phyloP scores from a whole-genome alignment of 2,888 invertebrate genomes.

The Synanthedon formicaeformis region DNA sequence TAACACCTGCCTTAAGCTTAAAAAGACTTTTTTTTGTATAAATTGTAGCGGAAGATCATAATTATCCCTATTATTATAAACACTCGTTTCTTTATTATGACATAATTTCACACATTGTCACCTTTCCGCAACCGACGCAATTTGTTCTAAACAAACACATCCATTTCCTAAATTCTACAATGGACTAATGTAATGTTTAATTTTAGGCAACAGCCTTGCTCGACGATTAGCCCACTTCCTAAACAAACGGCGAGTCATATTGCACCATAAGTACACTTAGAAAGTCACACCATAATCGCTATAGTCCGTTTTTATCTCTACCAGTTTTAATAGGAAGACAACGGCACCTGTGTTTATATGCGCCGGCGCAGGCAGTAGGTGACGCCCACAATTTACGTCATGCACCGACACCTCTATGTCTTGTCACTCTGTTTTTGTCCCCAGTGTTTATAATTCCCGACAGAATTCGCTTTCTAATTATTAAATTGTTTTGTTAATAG shows the following conservation, averaged over 20 bases:
- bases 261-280: neutral
- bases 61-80: too few species aligned
- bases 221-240: neutral
- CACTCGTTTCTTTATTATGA: constrained; percentile 5
- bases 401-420: too few species aligned
- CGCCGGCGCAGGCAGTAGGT: neutral
- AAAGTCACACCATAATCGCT: too few species aligned
- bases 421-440: too few species aligned
- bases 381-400: too few species aligned
- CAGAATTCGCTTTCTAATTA: too few species aligned
- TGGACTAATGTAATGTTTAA: neutral
- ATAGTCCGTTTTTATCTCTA: too few species aligned
- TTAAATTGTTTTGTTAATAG: too few species aligned
- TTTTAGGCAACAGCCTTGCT: neutral
- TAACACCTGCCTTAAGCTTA: too few species aligned
- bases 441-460: too few species aligned
- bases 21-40: too few species aligned
- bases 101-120: constrained; percentile 7
- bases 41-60: too few species aligned
- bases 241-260: neutral
- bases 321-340: neutral
- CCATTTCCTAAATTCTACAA: neutral
- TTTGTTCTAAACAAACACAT: neutral
- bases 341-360: neutral
- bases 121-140: constrained; percentile 13